Evolutionary conservation across 2,888 invertebrate genomes (phyloP), one percentile per base, ranked within the genome.

Genomic region (Unio pictorum): DNA sequence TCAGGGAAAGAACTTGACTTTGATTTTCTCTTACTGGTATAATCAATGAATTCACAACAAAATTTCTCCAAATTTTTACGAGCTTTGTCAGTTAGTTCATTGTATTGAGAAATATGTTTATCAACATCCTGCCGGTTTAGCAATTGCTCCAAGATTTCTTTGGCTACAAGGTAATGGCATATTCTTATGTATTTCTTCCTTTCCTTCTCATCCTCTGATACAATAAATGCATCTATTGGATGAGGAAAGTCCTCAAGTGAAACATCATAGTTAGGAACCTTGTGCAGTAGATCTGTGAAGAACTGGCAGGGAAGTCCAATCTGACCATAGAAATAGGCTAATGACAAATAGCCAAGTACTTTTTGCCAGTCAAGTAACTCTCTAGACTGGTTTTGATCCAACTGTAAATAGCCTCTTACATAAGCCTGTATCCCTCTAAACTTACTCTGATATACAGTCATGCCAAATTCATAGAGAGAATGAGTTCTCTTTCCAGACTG

Each of bases 111-210:
- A 45, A 45, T 45, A 45, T 2, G 45, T 45, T 45, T 45, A 45
- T 45, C 45, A 45, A 45, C 45, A 45, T 45, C 45, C 45, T 55
- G 34, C 4, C 69, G 54, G 8, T 57, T 59, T 7, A 74, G 66
- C 20, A 74, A 26, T 23, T 66, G 69, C 55, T 74, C 74, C n/a
- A 74, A 55, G 8, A 72, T 72, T 67, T 68, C 72, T 61, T 72
- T 68, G 0, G 72, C 72, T 55, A 72, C 60, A 4, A 68, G 23
- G 20, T 68, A 68, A 60, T 72, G 72, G 30, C 68, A 72, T n/a
- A 62, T 63, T 4, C 72, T 56, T 55, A 72, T 68, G 20, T 66
- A 56, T 26, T 72, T 64, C 8, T 56, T 61, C 64, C 61, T 70
- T 54, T 63, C 57, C 61, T 70, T 66, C n/a, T 66, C 67, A n/a